Conservation (phyloP, 2,888 invertebrate genomes). For the Chirona hameri region DNA sequence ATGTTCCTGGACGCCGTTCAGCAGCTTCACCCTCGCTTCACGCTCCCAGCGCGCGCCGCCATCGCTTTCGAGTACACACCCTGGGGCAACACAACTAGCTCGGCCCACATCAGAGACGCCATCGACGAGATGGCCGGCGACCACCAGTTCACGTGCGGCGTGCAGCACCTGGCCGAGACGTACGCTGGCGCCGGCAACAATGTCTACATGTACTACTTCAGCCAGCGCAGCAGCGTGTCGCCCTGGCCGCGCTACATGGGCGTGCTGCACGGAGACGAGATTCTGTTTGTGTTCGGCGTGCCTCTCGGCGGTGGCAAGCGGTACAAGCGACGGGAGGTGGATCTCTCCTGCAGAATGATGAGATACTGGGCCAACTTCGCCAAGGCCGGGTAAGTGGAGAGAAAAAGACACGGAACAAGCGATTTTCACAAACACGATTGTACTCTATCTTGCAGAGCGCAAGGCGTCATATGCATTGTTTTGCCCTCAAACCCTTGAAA, state of each 20-base stretch:
- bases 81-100: constrained; percentile 83
- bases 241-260: neutral
- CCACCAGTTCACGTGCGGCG: neutral
- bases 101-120: constrained; percentile 74
- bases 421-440: too few relatives aligned
- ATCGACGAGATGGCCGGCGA: constrained; percentile 38
- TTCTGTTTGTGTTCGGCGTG: constrained; percentile 91
- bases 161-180: constrained; percentile 61
- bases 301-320: constrained; percentile 77
- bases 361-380: constrained; percentile 95
- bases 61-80: constrained; percentile 91
- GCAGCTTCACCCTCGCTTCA: constrained; percentile 78
- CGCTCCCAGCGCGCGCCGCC: constrained; percentile 69
- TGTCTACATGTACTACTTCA: constrained; percentile 88
- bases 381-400: constrained; percentile 79
- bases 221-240: constrained; percentile 55
- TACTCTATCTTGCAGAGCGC: too few relatives aligned
- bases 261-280: constrained; percentile 56
- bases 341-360: constrained; percentile 85
- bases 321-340: constrained; percentile 74
- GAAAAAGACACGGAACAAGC: too few relatives aligned
- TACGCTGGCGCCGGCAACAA: constrained; percentile 85
- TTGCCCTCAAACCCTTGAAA: too few relatives aligned
- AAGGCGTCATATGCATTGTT: too few relatives aligned
- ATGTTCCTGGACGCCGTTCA: constrained; percentile 74